Evolutionary conservation across 1,140 invertebrate genomes (phyloP).

Genomic region (Drosophila melanogaster): Release_6_plus_ISO1_MT NT_033777.3:24884001-24884500

Average conservation of each 20-base stretch:
- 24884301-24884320: conserved; percentile 95
- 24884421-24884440: not conserved
- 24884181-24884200: conserved; percentile 80
- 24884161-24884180: conserved; percentile 81
- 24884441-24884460: not conserved
- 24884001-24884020: conserved; percentile 73
- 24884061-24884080: conserved; percentile 90
- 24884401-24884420: not conserved
- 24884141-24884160: conserved; percentile 58
- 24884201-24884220: conserved; percentile 79
- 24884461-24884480: not conserved
- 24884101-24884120: conserved; percentile 89
- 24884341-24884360: conserved; percentile 89
- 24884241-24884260: conserved; percentile 78
- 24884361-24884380: not conserved
- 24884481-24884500: conserved; percentile 11
- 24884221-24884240: conserved; percentile 50
- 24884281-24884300: conserved; percentile 93
- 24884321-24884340: conserved; percentile 95
- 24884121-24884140: conserved; percentile 94
- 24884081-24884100: conserved; percentile 86
- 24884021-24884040: conserved; percentile 83
- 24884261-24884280: conserved; percentile 86
- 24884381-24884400: not conserved
- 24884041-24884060: conserved; percentile 90